Conservation (phyloP, 2,797 vertebrate genomes). For the Streptopelia turtur region DNA sequence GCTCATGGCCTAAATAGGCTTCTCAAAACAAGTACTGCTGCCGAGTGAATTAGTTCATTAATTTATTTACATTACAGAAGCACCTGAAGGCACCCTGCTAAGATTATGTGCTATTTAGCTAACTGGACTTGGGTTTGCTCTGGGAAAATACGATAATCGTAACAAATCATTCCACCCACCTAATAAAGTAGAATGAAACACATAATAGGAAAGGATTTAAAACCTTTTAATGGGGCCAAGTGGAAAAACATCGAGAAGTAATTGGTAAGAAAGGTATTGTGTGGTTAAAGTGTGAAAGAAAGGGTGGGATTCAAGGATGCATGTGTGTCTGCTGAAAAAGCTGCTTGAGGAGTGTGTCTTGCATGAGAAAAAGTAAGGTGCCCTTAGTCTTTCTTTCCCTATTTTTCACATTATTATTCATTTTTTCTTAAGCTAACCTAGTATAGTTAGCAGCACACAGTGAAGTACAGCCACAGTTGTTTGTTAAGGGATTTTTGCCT, state of each 20-base stretch:
- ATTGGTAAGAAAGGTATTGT: neutral
- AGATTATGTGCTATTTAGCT: conserved; percentile 8
- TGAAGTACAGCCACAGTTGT: neutral
- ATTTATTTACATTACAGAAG: conserved; percentile 49
- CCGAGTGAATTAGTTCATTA: conserved; percentile 18
- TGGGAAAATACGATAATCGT: conserved; percentile 26
- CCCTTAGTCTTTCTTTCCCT: neutral
- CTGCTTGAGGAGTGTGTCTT: neutral
- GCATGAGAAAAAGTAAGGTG: neutral
- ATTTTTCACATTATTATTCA: neutral
- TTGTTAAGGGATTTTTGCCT: neutral
- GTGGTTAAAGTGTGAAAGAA: neutral
- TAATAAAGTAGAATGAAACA: conserved; percentile 20
- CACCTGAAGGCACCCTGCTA: conserved; percentile 35
- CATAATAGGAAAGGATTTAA: neutral
- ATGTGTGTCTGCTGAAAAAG: conserved; percentile 8
- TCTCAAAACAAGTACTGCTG: conserved; percentile 9
- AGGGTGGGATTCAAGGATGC: neutral
- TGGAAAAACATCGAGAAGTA: conserved; percentile 17
- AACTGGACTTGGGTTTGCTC: conserved; percentile 28
- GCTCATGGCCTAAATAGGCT: neutral
- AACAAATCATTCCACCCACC: conserved; percentile 35
- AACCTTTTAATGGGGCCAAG: neutral
- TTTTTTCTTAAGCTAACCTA: conserved; percentile 1
- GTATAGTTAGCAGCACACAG: conserved; percentile 3